phyloP scores from a whole-genome alignment of 2,888 invertebrate species.

The Drosophila niveifrons region DNA sequence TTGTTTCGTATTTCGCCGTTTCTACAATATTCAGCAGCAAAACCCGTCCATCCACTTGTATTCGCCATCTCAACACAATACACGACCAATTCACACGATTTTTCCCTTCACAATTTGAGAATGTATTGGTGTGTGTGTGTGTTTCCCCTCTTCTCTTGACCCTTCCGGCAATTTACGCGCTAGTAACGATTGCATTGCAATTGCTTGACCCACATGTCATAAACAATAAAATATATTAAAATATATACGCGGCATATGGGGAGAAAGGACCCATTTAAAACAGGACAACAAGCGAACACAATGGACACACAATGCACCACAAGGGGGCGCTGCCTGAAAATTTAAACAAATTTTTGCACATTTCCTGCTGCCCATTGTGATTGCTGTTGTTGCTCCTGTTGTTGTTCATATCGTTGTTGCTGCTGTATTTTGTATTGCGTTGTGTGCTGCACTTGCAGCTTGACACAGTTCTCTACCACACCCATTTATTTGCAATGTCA shows the following conservation, averaged over 20 bases:
- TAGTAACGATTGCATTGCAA: conserved; percentile 61
- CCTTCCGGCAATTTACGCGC: conserved; percentile 61
- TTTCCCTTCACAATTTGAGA: conserved; percentile 3
- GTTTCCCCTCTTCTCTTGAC: conserved; percentile 17
- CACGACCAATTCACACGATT: conserved; percentile 52
- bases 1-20: not conserved
- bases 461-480: conserved; percentile 78
- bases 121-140: not conserved
- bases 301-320: conserved; percentile 45
- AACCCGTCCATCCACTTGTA: conserved; percentile 1
- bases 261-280: conserved; percentile 47
- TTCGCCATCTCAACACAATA: conserved; percentile 34
- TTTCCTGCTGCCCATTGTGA: conserved; percentile 58
- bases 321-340: conserved; percentile 49
- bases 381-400: conserved; percentile 25
- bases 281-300: conserved; percentile 37
- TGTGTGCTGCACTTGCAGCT: conserved; percentile 68
- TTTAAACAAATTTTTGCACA: conserved; percentile 77
- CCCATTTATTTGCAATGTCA: conserved; percentile 79
- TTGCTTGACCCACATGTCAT: conserved; percentile 71
- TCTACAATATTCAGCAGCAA: conserved; percentile 3
- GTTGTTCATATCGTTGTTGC: conserved; percentile 27
- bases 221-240: conserved; percentile 69
- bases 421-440: conserved; percentile 17
- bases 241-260: conserved; percentile 53